A percentile compares a stretch with the other conserved stretches of the same genome.
phyloP scores from a whole-genome alignment of 2,797 vertebrate species.

The Meda fulgida region DNA sequence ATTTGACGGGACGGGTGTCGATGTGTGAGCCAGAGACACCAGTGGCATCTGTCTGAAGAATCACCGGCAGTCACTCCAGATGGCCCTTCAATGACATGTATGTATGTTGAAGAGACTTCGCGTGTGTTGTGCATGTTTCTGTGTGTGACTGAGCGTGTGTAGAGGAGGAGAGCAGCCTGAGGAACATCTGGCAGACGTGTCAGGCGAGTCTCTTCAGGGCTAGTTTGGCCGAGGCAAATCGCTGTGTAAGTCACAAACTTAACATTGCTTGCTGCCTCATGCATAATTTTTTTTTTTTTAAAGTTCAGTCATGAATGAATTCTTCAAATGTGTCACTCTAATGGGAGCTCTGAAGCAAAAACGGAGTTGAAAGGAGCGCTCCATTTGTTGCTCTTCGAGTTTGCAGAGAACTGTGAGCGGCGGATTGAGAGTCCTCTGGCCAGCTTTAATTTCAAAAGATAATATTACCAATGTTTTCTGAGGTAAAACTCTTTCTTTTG shows the following conservation, averaged over 20 bases:
- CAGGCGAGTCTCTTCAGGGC: constrained; percentile 17
- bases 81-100: constrained; percentile 26
- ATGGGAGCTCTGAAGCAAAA: constrained; percentile 26
- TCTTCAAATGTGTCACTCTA: constrained; percentile 18
- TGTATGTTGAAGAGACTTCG: not conserved
- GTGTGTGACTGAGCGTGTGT: constrained; percentile 40
- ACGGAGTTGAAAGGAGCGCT: not conserved
- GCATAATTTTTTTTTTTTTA: no score
- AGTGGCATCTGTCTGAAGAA: constrained; percentile 54
- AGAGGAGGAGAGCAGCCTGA: constrained; percentile 27
- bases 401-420: not conserved
- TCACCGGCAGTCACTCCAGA: constrained; percentile 36
- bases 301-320: constrained; percentile 19
- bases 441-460: constrained; percentile 45
- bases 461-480: constrained; percentile 53
- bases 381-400: constrained; percentile 11
- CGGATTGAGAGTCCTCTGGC: constrained; percentile 24
- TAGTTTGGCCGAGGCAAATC: not conserved
- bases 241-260: constrained; percentile 22
- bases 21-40: constrained; percentile 54
- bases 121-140: constrained; percentile 26
- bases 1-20: constrained; percentile 55
- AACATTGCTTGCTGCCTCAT: constrained; percentile 28
- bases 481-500: constrained; percentile 19
- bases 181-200: constrained; percentile 57